Base-by-base conservation (phyloP, 2,113 vertebrate genomes). In the Dasyornis broadbenti region DNA sequence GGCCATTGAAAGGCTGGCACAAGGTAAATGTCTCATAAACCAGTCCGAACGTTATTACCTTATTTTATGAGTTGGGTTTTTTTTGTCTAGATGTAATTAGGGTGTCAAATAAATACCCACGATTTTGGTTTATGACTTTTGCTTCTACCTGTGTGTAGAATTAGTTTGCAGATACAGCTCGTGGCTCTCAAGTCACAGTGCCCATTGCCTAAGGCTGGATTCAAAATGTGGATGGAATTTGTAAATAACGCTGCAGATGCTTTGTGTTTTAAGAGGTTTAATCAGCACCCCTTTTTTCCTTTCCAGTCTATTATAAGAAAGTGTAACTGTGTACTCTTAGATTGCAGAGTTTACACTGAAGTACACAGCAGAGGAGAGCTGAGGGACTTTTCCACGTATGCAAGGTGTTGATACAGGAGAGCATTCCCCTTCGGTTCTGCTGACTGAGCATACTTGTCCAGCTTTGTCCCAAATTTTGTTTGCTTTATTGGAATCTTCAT, bases 1-100 rank as follows among this genome's bases (percentile, higher is more conserved):
- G 99, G 99, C 99, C 99, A 49, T 98, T 99, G 95, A 99, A 99
- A 98, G 99, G 99, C 76, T 99, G 99, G 99, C 99, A 99, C 97
- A 99, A 99, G 99, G 99, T 99, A 97, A 97, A 52, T 15, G 13
- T 82, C 60, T 82, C 66, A 66, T 92, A 54, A 89, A 85, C 20
- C 19, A 49, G 15, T 71, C 39, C 66, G 47, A 82, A 71, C 3
- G 9, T 72, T 37, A 47, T 86, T 82, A 68, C 56, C 23, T 87
- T 11, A 19, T 78, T 54, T 90, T 63, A 60, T 35, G 33, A 60
- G 10, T 27, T 81, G 33, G 22, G 3, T 31, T 21, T 52, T 82
- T 45, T 86, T 85, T 68, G 49, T 66, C 33, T 89, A 35, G 19
- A 47, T 10, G 17, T 70, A 73, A 73, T 90, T 44, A 64, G 37